Base-by-base conservation (phyloP, 2,113 vertebrate species). In the Scomber colias region DNA sequence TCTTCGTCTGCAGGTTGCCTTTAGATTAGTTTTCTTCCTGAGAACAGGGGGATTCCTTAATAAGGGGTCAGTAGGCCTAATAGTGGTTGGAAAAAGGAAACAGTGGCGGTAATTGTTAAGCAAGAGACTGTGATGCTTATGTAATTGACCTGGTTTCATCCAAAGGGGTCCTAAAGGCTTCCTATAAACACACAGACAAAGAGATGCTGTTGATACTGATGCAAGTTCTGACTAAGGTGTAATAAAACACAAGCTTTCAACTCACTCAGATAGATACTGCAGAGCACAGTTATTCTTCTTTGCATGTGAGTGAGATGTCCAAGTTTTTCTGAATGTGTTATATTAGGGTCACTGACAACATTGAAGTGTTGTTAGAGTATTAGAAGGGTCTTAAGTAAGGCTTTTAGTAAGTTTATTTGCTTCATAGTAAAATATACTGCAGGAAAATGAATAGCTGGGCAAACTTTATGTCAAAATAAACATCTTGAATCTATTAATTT, bases 361-460 rank as follows among this genome's bases (percentile, higher is more conserved):
- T 60, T 46, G 19, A 27, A 21, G 12, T 62, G 74, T 79, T 86
- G 74, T 73, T 86, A 55, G 62, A 79, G 51, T 12, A 45, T 71
- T 59, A 74, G 30, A 45, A 24, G n/a, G 40, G 31, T 53, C 48
- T 83, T 62, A 53, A 83, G 57, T 62, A 57, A 64, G 48, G 49
- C 81, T 82, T 73, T 30, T 24, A 55, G 35, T 51, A 2, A 11
- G 17, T 24, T 82, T 77, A 69, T 68, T 54, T 51, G 45, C 48
- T 84, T 83, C 66, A 45, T 55, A 71, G 57, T 76, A 59, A 91
- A 89, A 90, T 78, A 64, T 54, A 83, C 66, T 53, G 30, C 83
- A 70, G 68, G 67, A 85, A 76, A 71, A 69, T 56, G 51, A 69
- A 72, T 11, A 59, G 17, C 11, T 14, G 27, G 17, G 12, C 46